A percentile compares a stretch with the other conserved stretches of the same genome.
Evolutionary conservation across 2,888 invertebrate genomes (phyloP).

Genomic region (Sinodicranocentrus sp.): DNA sequence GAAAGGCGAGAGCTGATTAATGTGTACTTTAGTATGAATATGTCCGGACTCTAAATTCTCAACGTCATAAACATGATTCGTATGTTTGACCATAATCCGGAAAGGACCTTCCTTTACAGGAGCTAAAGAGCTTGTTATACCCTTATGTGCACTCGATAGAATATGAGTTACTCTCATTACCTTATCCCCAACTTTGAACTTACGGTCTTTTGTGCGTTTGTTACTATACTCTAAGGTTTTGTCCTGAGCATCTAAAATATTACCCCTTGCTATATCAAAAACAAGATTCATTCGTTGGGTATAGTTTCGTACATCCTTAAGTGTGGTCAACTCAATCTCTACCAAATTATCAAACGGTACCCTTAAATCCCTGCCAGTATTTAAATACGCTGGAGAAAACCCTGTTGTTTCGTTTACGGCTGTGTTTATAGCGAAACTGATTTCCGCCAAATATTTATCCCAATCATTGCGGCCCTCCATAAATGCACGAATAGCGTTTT

Average conservation of each 20-base stretch:
- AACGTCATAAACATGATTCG: slow-evolving; percentile 41
- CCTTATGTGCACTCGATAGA: slow-evolving; percentile 55
- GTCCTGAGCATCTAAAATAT: slow-evolving; percentile 12
- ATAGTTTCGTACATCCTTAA: background rate
- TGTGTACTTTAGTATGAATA: slow-evolving; percentile 45
- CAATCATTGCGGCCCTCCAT: slow-evolving; percentile 16
- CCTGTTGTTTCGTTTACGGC: slow-evolving; percentile 29
- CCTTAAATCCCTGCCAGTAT: slow-evolving; percentile 44
- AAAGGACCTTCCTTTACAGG: slow-evolving; percentile 65
- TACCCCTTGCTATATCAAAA: slow-evolving; percentile 33
- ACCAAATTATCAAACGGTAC: slow-evolving; percentile 55
- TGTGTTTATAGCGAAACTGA: slow-evolving; percentile 39
- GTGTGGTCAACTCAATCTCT: background rate
- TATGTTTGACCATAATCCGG: slow-evolving; percentile 2
- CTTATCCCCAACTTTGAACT: slow-evolving; percentile 49
- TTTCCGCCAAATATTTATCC: slow-evolving; percentile 1
- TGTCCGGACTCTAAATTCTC: slow-evolving; percentile 7
- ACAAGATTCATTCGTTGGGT: slow-evolving; percentile 9
- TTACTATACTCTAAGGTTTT: slow-evolving; percentile 48
- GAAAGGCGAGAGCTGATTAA: slow-evolving; percentile 43
- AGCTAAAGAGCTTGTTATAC: slow-evolving; percentile 36
- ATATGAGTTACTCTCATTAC: slow-evolving; percentile 55
- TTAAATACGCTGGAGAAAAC: slow-evolving; percentile 59
- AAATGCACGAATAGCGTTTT: slow-evolving; percentile 42
- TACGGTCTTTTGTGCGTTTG: slow-evolving; percentile 8